Base-by-base conservation (phyloP, 2,888 invertebrate species). In the Pharmacophagus antenor region DNA sequence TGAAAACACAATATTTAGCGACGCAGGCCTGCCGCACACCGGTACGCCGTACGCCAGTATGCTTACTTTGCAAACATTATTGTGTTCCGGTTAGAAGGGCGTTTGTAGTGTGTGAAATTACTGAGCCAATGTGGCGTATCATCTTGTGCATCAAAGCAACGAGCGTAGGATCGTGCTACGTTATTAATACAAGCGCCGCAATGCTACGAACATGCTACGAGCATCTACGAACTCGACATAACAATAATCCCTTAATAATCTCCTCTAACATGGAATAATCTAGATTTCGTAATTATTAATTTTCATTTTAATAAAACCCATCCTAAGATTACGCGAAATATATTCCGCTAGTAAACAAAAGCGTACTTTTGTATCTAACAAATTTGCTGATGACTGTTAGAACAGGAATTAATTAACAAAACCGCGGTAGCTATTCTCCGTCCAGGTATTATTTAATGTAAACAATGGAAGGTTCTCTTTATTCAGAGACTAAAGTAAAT, bases 381-480 rank as follows among this genome's bases (percentile, higher is more conserved):
- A 21, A 46, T 20, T 7, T 20, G 10, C 7, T 21, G 10, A 46
- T 21, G 18, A 12, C 12, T 21, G 10, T 46, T 46, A 46, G 15
- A 46, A 46, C 46, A 46, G 8, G 21, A 21, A 18, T 18, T 21
- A 46, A 46, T 46, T 21, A 46, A 12, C 18, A 12, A 2, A 46
- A 46, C 2, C 21, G 17, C 3, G 8, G 8, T 12, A 42, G 18
- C 18, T 21, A 1, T 46, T 46, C 18, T 5, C 21, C 2, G 7
- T 46, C 4, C 8, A 46, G 46, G 10, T 46, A 46, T 46, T 46
- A 46, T 46, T 46, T 21, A 48, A 22, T 23, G 48, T 48, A 48
- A 48, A 48, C 23, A 46, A 21, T 46, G 46, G 6, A 48, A 12
- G 21, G n/a, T n/a, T 12, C 1, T n/a, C 23, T 48, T n/a, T 22